Percentiles rank a stretch among this genome's conserved stretches.
phyloP scores from a whole-genome alignment of 35 echinoderm and acorn worm genomes.

The Apostichopus japonicus region DNA sequence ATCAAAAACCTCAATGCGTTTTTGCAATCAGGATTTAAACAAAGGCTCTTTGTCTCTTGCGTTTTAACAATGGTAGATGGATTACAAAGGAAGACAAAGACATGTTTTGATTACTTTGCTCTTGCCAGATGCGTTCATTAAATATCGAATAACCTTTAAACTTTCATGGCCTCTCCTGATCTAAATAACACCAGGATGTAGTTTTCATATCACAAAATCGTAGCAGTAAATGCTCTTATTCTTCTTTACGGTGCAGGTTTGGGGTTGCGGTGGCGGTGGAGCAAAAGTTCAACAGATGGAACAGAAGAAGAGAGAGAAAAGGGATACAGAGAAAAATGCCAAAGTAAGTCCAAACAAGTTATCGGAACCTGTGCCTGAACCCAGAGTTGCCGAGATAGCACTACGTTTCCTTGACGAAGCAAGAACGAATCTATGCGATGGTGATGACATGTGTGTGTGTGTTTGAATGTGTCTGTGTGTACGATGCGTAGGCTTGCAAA shows the following conservation, averaged over 20 bases:
- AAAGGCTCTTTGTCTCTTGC: too few relatives aligned
- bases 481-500: too few relatives aligned
- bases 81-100: too few relatives aligned
- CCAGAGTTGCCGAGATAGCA: too few relatives aligned
- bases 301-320: constrained; percentile 82
- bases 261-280: constrained; percentile 82
- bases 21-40: too few relatives aligned
- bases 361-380: too few relatives aligned
- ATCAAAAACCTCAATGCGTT: too few relatives aligned
- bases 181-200: not conserved
- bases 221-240: not conserved
- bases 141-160: too few relatives aligned
- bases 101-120: too few relatives aligned
- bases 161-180: too few relatives aligned
- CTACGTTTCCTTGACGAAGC: not conserved
- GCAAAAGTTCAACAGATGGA: constrained; percentile 70
- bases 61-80: too few relatives aligned
- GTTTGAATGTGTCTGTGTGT: not conserved
- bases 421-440: not conserved
- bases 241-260: constrained; percentile 60
- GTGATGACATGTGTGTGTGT: not conserved
- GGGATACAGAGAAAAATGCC: constrained; percentile 81
- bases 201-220: not conserved
- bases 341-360: constrained; percentile 53
- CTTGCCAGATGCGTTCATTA: too few relatives aligned